phyloP scores from a whole-genome alignment of 1,140 invertebrate genomes.

The Drosophila gunungcola region DNA sequence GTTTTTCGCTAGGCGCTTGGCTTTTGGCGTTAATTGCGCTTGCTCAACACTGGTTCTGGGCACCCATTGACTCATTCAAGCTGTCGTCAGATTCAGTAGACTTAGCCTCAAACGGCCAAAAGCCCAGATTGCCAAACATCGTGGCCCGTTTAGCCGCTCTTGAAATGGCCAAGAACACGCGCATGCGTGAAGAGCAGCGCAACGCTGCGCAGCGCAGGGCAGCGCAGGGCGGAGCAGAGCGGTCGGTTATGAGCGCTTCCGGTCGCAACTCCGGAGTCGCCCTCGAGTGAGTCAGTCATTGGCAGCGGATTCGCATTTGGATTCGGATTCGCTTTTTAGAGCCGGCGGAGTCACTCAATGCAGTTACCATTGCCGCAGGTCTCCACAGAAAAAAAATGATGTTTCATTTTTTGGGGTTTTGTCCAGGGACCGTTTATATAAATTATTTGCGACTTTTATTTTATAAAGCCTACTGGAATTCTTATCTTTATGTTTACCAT shows the following conservation, averaged over 20 bases:
- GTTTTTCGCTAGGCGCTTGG: slow-evolving; percentile 17
- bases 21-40: slow-evolving; percentile 59
- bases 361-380: slow-evolving; percentile 53
- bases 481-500: no score
- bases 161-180: slow-evolving; percentile 68
- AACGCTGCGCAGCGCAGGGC: background rate
- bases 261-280: slow-evolving; percentile 46
- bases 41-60: slow-evolving; percentile 60
- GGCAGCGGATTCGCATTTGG: slow-evolving; percentile 19
- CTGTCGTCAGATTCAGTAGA: slow-evolving; percentile 10
- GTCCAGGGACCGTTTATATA: no score
- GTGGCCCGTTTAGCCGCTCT: slow-evolving; percentile 42
- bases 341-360: slow-evolving; percentile 43
- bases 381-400: slow-evolving; percentile 4
- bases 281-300: slow-evolving; percentile 63
- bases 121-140: slow-evolving; percentile 55
- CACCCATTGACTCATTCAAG: slow-evolving; percentile 49
- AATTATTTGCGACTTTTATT: no score
- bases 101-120: slow-evolving; percentile 3
- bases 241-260: slow-evolving; percentile 75
- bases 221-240: background rate
- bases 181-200: slow-evolving; percentile 62
- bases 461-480: no score
- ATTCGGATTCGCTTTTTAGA: slow-evolving; percentile 13
- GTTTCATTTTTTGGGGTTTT: background rate